Conservation (phyloP, 2,888 invertebrate genomes). For the Protophormia terraenovae region DNA sequence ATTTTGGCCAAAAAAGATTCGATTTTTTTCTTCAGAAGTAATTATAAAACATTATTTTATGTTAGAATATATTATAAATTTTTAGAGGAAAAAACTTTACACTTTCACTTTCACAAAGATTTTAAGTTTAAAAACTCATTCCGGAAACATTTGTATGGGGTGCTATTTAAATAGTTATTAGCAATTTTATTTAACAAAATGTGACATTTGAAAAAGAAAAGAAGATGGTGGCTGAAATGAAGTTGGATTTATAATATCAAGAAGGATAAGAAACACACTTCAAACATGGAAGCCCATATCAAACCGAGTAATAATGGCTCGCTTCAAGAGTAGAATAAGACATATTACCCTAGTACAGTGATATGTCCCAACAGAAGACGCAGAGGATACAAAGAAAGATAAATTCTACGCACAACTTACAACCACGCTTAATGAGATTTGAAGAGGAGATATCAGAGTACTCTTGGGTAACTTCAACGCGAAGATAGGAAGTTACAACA, state of each 20-base stretch:
- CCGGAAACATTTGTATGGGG: no score
- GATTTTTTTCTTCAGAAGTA: no score
- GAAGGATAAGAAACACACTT: background rate
- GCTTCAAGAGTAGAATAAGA: background rate
- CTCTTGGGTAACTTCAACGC: background rate
- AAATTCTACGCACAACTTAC: background rate
- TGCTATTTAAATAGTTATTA: no score
- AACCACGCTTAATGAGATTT: background rate
- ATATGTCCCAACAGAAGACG: background rate
- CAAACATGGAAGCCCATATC: background rate
- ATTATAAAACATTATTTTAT: no score
- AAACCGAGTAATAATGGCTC: background rate
- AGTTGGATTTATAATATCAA: background rate
- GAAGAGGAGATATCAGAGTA: no score
- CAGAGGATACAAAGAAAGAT: background rate
- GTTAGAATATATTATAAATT: no score
- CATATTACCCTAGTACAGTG: background rate
- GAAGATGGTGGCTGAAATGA: background rate
- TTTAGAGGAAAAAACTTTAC: no score
- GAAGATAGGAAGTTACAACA: background rate
- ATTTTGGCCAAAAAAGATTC: no score
- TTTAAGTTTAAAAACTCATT: no score
- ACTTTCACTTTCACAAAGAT: no score
- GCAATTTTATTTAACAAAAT: no score
- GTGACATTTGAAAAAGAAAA: no score